Evolutionary conservation across 2,888 invertebrate species (phyloP).

Genomic region (Hypena proboscidalis): DNA sequence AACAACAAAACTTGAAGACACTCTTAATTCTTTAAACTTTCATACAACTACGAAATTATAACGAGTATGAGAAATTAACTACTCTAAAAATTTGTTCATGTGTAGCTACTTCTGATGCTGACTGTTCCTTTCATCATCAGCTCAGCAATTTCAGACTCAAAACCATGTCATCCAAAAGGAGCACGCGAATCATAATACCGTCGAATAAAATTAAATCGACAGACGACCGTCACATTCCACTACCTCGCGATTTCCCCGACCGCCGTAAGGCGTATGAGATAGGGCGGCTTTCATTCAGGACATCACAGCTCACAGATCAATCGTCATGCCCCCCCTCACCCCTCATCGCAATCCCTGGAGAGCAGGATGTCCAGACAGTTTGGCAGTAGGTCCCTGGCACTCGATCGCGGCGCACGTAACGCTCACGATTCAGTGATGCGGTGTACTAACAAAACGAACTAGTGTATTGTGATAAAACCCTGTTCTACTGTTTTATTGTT

Average conservation of each 20-base stretch:
- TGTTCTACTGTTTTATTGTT: conserved; percentile 44
- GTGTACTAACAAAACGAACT: conserved; percentile 61
- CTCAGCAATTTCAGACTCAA: too few relatives aligned
- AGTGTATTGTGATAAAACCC: conserved; percentile 55
- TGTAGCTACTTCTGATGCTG: too few relatives aligned
- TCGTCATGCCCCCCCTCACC: conserved; percentile 60
- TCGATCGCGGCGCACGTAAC: conserved; percentile 53
- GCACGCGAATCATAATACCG: too few relatives aligned
- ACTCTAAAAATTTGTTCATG: too few relatives aligned
- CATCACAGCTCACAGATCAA: conserved; percentile 74
- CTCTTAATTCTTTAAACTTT: too few relatives aligned
- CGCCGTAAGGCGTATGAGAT: conserved; percentile 37
- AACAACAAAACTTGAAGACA: too few relatives aligned
- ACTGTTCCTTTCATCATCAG: too few relatives aligned
- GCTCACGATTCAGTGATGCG: conserved; percentile 61
- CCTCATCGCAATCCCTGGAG: conserved; percentile 57
- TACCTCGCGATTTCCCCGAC: conserved; percentile 1
- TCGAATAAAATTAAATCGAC: too few relatives aligned
- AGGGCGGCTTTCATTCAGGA: conserved; percentile 70
- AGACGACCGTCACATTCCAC: too few relatives aligned
- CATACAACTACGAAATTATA: too few relatives aligned
- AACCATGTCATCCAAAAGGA: too few relatives aligned
- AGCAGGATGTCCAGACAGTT: conserved; percentile 56
- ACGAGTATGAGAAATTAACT: too few relatives aligned
- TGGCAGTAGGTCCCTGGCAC: conserved; percentile 65